A percentile compares a stretch with the other conserved stretches of the same genome.
These are phyloP conservation scores for Myrmophylax atrothorax DNA, from an alignment of 2,113 vertebrate species.

Conservation along the genomic window DNA sequence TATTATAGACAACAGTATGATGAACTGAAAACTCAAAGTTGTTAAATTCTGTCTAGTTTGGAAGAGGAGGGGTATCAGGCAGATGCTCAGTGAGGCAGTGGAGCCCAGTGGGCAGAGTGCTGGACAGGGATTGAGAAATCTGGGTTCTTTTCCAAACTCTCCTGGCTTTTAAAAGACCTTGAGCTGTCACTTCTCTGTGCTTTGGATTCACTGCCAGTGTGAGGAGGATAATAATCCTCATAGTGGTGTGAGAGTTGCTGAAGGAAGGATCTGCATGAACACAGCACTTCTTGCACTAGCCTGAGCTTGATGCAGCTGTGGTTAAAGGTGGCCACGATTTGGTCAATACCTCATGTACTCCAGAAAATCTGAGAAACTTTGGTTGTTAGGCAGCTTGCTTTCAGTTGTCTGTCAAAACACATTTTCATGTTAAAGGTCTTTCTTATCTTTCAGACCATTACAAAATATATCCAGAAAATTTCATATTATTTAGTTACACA, in stretches of 20 bases:
- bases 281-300: neutral
- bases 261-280: neutral
- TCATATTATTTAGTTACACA: neutral
- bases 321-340: neutral
- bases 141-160: slow-evolving; percentile 9
- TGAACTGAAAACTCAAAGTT: neutral
- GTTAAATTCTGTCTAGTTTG: neutral
- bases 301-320: neutral
- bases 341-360: neutral
- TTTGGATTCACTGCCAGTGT: neutral
- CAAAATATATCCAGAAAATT: slow-evolving; percentile 1
- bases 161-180: slow-evolving; percentile 35
- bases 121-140: slow-evolving; percentile 44
- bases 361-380: neutral
- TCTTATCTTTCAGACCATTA: slow-evolving; percentile 19
- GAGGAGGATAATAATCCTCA: neutral
- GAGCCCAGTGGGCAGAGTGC: neutral
- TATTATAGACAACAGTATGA: neutral
- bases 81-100: neutral
- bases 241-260: neutral
- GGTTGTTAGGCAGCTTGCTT: neutral
- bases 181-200: slow-evolving; percentile 12
- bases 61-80: neutral
- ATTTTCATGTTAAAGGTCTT: slow-evolving; percentile 31
- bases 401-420: neutral